Conservation (phyloP, 2,113 vertebrate genomes). For the Pachyramphus minor region DNA sequence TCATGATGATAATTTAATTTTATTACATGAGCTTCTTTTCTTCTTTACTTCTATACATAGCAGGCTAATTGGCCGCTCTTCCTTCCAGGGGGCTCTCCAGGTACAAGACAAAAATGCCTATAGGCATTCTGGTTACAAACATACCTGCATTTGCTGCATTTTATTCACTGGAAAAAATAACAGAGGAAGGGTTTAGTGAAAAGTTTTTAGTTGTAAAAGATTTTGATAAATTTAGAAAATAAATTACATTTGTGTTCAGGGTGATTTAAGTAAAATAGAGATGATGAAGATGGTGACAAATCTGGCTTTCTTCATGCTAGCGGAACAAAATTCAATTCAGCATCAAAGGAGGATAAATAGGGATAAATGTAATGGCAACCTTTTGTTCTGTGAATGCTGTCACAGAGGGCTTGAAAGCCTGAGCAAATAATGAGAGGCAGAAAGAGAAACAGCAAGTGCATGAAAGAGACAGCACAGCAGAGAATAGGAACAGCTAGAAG, state of each 20-base stretch:
- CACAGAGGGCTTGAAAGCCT: constrained; percentile 36
- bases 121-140: background rate
- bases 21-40: background rate
- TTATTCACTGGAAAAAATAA: background rate
- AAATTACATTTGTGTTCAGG: background rate
- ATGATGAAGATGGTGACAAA: constrained; percentile 1
- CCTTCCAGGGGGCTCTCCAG: background rate
- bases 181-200: background rate
- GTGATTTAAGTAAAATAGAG: constrained; percentile 31
- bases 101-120: background rate
- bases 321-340: constrained; percentile 25
- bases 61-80: background rate
- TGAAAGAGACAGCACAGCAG: background rate
- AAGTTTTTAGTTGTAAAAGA: background rate
- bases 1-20: background rate
- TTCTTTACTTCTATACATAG: background rate
- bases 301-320: background rate
- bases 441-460: background rate
- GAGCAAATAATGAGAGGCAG: constrained; percentile 38
- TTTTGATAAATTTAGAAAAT: constrained; percentile 28
- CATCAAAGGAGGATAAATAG: constrained; percentile 43
- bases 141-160: background rate
- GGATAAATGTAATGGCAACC: constrained; percentile 22
- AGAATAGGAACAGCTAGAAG: background rate
- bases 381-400: constrained; percentile 43